Conservation (phyloP, 2,797 vertebrate genomes). For the Acropternis orthonyx region DNA sequence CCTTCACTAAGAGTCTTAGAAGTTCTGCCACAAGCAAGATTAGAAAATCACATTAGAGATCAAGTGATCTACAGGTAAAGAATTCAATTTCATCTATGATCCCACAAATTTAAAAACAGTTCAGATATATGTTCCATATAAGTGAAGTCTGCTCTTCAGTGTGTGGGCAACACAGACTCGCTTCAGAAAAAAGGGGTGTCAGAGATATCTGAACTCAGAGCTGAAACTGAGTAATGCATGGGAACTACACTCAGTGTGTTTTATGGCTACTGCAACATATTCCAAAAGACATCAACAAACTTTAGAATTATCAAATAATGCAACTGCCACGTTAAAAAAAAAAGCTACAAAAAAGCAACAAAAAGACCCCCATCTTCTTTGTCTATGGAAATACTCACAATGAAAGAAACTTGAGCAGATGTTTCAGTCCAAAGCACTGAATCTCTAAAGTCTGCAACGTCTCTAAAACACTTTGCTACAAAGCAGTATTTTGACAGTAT, state of each 20-base stretch:
- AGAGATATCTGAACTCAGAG: neutral
- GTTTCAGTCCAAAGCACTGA: neutral
- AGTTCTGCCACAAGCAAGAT: neutral
- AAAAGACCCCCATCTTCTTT: neutral
- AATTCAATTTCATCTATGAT: neutral
- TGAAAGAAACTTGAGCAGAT: neutral
- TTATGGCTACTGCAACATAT: neutral
- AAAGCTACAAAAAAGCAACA: no score
- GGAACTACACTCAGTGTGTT: neutral
- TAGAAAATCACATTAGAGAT: neutral
- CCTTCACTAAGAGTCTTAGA: neutral
- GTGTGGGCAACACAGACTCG: neutral
- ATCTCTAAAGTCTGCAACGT: neutral
- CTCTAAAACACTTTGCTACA: neutral
- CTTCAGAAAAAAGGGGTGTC: neutral
- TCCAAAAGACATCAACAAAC: neutral
- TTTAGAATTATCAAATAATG: neutral
- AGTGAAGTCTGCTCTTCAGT: neutral
- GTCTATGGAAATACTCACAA: neutral
- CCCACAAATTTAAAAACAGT: neutral
- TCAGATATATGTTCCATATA: neutral
- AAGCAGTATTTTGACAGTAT: neutral
- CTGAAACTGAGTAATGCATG: neutral
- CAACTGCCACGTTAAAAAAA: neutral
- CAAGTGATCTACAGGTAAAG: neutral